Evolutionary conservation across 1,140 invertebrate genomes (phyloP).

Genomic region (Campoletis sonorensis): DNA sequence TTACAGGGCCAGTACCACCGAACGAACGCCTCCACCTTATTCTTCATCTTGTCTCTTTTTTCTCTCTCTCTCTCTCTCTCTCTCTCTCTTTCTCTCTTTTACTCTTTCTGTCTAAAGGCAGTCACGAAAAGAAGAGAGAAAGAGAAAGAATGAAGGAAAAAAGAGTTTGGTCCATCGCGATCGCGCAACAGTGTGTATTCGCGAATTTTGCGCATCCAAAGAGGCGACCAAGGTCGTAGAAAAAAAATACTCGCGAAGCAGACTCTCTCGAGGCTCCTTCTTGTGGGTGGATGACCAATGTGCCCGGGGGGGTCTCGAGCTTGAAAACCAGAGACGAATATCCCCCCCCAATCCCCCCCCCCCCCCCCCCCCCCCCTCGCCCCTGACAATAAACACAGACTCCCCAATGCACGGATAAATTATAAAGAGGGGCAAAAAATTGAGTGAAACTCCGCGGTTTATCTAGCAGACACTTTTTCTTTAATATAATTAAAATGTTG

Average conservation of each 20-base stretch:
- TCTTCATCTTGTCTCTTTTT: conserved; percentile 26
- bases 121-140: conserved; percentile 23
- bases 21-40: conserved; percentile 73
- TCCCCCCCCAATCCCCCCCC: not conserved
- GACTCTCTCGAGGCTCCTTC: conserved; percentile 30
- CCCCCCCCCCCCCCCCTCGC: not conserved
- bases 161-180: conserved; percentile 58
- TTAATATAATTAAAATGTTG: no score
- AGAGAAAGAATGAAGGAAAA: conserved; percentile 6
- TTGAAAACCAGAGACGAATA: conserved; percentile 10
- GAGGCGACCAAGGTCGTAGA: conserved; percentile 59
- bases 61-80: conserved; percentile 44
- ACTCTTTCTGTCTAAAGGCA: not conserved
- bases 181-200: conserved; percentile 56
- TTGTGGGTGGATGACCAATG: conserved; percentile 58
- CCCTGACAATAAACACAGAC: conserved; percentile 36
- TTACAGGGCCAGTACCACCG: conserved; percentile 77
- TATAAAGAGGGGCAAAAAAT: no score
- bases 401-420: no score
- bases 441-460: no score
- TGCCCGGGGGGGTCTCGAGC: conserved; percentile 41
- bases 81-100: conserved; percentile 47
- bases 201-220: conserved; percentile 48
- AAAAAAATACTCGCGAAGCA: conserved; percentile 53
- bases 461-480: no score